A percentile compares a stretch with the other conserved stretches of the same genome.
Evolutionary conservation across 2,113 vertebrate species (phyloP).

Genomic region (cattle (Bos taurus)): ARS-UCD2.0 NC_037339.1:23783001-23783500

Average conservation of each 20-base stretch:
- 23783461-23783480: background rate
- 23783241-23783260: background rate
- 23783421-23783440: background rate
- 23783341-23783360: background rate
- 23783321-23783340: background rate
- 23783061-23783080: background rate
- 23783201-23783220: background rate
- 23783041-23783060: background rate
- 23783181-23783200: background rate
- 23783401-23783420: background rate
- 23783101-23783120: background rate
- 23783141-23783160: background rate
- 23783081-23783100: background rate
- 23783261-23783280: background rate
- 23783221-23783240: background rate
- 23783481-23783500: background rate
- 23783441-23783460: background rate
- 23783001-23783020: background rate
- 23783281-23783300: background rate
- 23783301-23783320: background rate
- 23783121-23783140: background rate
- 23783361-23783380: background rate
- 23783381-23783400: background rate
- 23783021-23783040: background rate
- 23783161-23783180: background rate